Conservation (phyloP, 2,888 invertebrate genomes). For the Apamea monoglypha region DNA sequence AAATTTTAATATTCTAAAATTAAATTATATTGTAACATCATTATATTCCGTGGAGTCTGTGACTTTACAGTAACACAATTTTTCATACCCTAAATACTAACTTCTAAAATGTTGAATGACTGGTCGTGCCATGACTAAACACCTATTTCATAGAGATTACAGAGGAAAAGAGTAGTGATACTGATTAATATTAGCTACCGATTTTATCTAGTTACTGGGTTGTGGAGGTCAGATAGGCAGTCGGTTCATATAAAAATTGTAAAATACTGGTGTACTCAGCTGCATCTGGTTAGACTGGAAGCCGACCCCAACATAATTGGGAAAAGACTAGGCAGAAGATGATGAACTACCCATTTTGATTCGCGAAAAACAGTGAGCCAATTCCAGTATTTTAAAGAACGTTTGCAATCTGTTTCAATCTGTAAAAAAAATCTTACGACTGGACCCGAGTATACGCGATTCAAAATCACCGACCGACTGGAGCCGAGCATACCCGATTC, state of each 20-base stretch:
- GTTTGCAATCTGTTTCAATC: no score
- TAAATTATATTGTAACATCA: conserved; percentile 31
- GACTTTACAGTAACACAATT: conserved; percentile 24
- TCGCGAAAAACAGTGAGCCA: background rate
- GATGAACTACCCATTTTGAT: background rate
- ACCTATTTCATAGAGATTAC: background rate
- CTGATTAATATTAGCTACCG: background rate
- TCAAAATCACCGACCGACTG: background rate
- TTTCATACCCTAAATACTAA: background rate
- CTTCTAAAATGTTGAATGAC: background rate
- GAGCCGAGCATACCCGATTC: background rate
- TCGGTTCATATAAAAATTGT: no score
- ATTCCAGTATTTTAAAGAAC: no score
- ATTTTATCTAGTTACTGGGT: background rate
- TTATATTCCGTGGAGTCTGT: conserved; percentile 22
- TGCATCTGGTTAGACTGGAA: no score
- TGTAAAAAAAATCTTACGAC: background rate
- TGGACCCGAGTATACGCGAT: no score
- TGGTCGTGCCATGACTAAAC: background rate
- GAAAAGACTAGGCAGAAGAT: no score
- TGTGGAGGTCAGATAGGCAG: no score
- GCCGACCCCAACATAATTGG: no score
- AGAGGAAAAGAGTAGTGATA: background rate
- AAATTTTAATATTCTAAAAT: conserved; percentile 43
- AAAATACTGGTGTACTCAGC: no score